A percentile compares a stretch with the other conserved stretches of the same genome.
These are phyloP conservation scores for Danaus plexippus DNA, from an alignment of 1,140 invertebrate genomes.

Conservation along the genomic window DNA sequence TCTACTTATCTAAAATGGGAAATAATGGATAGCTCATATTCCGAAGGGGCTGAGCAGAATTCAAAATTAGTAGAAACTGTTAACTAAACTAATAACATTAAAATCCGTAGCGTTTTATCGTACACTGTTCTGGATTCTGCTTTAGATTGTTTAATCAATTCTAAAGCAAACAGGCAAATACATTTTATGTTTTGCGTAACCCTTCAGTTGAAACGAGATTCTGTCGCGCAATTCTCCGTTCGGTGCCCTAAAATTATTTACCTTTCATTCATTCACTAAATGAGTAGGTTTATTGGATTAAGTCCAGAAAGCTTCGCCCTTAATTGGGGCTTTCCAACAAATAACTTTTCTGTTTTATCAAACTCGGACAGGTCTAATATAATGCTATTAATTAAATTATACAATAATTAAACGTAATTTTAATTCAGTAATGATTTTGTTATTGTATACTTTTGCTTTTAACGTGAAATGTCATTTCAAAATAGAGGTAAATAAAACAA, in stretches of 20 bases:
- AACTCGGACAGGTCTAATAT: conserved; percentile 65
- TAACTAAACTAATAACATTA: conserved; percentile 28
- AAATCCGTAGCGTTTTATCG: conserved; percentile 29
- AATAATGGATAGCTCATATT: too few species aligned
- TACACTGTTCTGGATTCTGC: conserved; percentile 30
- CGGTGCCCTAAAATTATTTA: conserved; percentile 65
- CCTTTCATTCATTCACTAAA: conserved; percentile 69
- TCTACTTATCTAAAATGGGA: too few species aligned
- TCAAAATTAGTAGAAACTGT: too few species aligned
- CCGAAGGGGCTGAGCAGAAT: too few species aligned
- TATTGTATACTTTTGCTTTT: background rate
- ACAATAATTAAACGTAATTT: conserved; percentile 30
- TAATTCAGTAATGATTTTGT: conserved; percentile 6
- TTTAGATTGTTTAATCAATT: conserved; percentile 45
- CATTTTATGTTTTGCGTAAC: conserved; percentile 26
- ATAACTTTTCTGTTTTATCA: conserved; percentile 69
- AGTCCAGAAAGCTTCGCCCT: conserved; percentile 69
- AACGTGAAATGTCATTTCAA: too few species aligned
- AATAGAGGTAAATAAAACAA: conserved; percentile 1
- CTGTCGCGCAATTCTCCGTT: conserved; percentile 33
- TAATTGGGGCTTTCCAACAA: conserved; percentile 68
- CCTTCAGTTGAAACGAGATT: conserved; percentile 41
- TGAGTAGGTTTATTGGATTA: conserved; percentile 72
- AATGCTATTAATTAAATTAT: conserved; percentile 63
- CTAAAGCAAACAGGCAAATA: conserved; percentile 23